A percentile compares a stretch with the other conserved stretches of the same genome.
Conservation (phyloP, 2,797 vertebrate species). For the Rhadinocentrus ornatus region DNA sequence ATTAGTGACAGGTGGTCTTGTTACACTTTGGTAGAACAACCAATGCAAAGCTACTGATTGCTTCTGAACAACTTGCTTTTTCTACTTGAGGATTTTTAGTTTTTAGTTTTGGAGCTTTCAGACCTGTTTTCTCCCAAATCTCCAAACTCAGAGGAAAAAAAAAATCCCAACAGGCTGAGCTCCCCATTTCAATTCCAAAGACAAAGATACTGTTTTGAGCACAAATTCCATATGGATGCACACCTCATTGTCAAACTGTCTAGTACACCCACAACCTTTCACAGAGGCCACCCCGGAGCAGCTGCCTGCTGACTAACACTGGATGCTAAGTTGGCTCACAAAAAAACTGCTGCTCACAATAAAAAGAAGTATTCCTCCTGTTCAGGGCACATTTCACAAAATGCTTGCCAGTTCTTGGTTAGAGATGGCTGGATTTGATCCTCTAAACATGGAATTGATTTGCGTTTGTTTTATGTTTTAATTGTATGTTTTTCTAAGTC, state of each 20-base stretch:
- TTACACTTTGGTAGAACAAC: constrained; percentile 12
- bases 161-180: constrained; percentile 8
- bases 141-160: constrained; percentile 25
- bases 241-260: constrained; percentile 50
- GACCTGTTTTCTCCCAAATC: constrained; percentile 1
- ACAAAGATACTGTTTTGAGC: constrained; percentile 27
- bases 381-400: constrained; percentile 45
- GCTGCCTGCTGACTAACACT: constrained; percentile 51
- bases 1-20: constrained; percentile 38
- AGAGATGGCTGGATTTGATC: constrained; percentile 62
- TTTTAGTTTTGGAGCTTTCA: constrained; percentile 6
- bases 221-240: constrained; percentile 40
- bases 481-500: constrained; percentile 69
- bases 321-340: constrained; percentile 50
- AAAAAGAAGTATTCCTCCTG: constrained; percentile 37
- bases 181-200: constrained; percentile 28
- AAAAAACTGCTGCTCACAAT: constrained; percentile 37
- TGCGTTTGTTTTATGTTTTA: constrained; percentile 64
- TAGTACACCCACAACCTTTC: constrained; percentile 40
- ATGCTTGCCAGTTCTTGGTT: constrained; percentile 57
- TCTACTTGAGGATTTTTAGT: constrained; percentile 13
- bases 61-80: constrained; percentile 31
- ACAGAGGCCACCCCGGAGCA: constrained; percentile 63
- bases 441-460: constrained; percentile 73
- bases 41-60: neutral